Base-by-base conservation (phyloP, 2,888 invertebrate species). In the Camponotus fellah region DNA sequence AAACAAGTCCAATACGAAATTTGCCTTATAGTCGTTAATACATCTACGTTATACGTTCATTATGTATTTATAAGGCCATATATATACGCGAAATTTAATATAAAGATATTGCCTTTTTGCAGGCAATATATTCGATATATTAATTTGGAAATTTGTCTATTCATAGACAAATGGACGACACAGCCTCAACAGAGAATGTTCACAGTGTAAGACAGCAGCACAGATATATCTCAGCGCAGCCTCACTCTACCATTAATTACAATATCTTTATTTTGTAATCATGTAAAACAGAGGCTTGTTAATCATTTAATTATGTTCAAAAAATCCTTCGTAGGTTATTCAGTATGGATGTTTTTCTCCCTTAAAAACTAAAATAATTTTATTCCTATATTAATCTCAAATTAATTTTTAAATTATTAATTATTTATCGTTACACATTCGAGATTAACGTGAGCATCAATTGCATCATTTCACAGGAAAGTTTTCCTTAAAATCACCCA, bases 111-210 rank as follows among this genome's bases (percentile, higher is more conserved):
- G 88, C 86, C 86, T 84, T 77, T 43, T 2, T 14, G 77, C 72
- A 80, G 89, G 88, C 91, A 91, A 91, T 88, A n/a, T 53, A 85
- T 87, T 93, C 87, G 85, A 91, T 91, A 91, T 89, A 91, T 89
- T 89, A 92, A 92, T 92, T 91, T 92, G 88, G 92, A 91, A 89
- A 91, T 89, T 91, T 89, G 91, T 83, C 91, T 91, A 85, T 84
- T 83, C 82, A 77, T 88, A 87, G 89, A 89, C 92, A 91, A 91
- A 92, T 90, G 89, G 90, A 88, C 89, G 86, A 92, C 93, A 93
- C 93, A 94, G 93, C 93, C 92, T 91, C 88, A 90, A 92, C 91
- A 93, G 93, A 94, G 92, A 94, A 94, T 93, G 92, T 94, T 94
- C 93, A 93, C 93, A 88, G 90, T 94, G 91, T 92, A 90, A 86